Conservation (phyloP, 1,140 invertebrate species). For the Steinernema khuongi region DNA sequence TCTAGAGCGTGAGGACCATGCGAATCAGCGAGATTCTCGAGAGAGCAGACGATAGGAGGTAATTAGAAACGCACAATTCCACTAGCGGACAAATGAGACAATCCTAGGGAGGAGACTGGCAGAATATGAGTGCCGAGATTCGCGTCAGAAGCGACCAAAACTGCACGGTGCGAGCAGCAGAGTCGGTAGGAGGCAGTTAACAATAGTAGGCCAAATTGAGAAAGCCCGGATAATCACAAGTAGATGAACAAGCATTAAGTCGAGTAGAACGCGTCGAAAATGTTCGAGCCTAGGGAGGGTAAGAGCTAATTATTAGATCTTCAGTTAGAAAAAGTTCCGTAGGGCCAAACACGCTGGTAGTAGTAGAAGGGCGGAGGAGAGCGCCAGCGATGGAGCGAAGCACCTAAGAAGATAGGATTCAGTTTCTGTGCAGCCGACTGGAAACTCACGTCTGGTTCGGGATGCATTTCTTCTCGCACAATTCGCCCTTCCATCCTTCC, state of each 20-base stretch:
- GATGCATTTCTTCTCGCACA: constrained; percentile 5
- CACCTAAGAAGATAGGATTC: neutral
- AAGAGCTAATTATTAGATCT: no score
- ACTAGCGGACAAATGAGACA: no score
- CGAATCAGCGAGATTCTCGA: no score
- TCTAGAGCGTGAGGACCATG: no score
- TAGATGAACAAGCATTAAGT: neutral
- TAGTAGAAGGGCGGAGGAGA: neutral
- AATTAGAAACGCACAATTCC: no score
- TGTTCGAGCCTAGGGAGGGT: no score
- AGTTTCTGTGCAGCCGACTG: neutral
- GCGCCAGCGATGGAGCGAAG: neutral
- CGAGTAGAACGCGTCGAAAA: neutral
- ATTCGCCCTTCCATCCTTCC: neutral
- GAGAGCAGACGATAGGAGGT: no score
- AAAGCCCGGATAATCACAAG: constrained; percentile 14
- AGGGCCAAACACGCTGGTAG: neutral
- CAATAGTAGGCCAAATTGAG: neutral
- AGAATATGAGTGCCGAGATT: no score
- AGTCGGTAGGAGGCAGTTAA: neutral
- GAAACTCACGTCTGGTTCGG: neutral
- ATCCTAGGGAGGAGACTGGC: no score
- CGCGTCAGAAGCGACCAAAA: neutral
- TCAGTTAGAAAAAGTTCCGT: no score
- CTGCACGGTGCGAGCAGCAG: neutral